phyloP scores from a whole-genome alignment of 2,113 vertebrate genomes.

The Spheniscus mendiculus region DNA sequence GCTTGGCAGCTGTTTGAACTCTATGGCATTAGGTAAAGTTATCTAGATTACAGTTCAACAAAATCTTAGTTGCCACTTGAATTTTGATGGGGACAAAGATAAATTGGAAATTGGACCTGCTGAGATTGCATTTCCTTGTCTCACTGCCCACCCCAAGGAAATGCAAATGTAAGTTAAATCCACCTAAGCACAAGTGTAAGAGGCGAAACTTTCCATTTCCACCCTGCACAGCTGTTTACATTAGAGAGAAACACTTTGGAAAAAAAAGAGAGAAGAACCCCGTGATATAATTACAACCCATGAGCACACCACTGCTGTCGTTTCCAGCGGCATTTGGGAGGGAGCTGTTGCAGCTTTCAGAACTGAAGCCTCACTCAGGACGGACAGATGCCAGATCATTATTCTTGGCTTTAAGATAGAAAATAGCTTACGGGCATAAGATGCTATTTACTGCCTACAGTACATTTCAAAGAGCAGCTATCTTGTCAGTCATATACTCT shows the following conservation, averaged over 20 bases:
- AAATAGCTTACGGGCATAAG: conserved; percentile 46
- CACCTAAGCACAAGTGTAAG: neutral
- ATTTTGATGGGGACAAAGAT: neutral
- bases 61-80: neutral
- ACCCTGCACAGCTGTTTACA: neutral
- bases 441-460: conserved; percentile 32
- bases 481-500: conserved; percentile 54
- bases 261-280: neutral
- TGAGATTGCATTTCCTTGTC: neutral
- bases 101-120: neutral
- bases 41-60: neutral
- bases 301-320: neutral
- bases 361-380: neutral
- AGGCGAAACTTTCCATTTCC: neutral
- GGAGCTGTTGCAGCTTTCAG: neutral
- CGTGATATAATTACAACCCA: neutral
- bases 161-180: neutral
- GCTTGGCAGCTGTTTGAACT: neutral
- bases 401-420: conserved; percentile 43
- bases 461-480: conserved; percentile 47
- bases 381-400: conserved; percentile 60
- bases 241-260: neutral
- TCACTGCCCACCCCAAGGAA: neutral
- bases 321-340: conserved; percentile 19
- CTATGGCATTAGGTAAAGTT: neutral